Evolutionary conservation across 2,888 invertebrate genomes (phyloP), one percentile per base, ranked within the genome.

Genomic region (Teinopalpus imperialis): DNA sequence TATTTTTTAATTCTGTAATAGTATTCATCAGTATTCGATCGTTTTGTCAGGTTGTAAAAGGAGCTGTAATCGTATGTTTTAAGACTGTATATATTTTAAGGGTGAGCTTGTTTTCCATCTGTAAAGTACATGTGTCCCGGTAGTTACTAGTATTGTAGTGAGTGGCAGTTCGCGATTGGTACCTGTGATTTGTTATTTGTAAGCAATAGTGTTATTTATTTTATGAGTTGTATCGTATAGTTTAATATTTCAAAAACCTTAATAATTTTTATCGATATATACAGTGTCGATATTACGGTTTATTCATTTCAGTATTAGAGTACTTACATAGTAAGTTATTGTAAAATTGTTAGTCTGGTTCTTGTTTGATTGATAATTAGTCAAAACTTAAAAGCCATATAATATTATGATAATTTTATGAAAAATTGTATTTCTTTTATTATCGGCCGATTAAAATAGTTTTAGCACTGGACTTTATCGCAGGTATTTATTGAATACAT

Each of bases 161-260:
- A 30, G 35, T 46, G 74, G 70, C 73, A 76, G 78, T 77, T 81
- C 64, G 72, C 56, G 66, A 76, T 68, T 65, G 76, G 67, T 81
- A 83, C 83, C 86, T 88, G 87, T 88, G 87, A 88, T 88, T 86
- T 68, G 77, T 78, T 81, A 74, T 68, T 66, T 70, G 62, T 83
- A 81, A 80, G 79, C 66, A 54, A 60, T 63, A 65, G 66, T 69
- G 67, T 76, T 68, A 71, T 78, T 79, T 77, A 78, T 73, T 74
- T 69, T 61, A 64, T 58, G 61, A 60, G 54, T 41, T 54, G 56
- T 57, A 57, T 63, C 16, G 20, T n/a, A 29, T 46, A 34, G 23
- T 40, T 21, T 35, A 29, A 16, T 18, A 26, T 31, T 30, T 32
- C 12, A 23, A n/a, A 10, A 31, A 24, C 9, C 16, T 26, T 7